Evolutionary conservation across 2,888 invertebrate genomes (phyloP), one percentile per base, ranked within the genome.

Genomic region (Lasioglossum figueresi): DNA sequence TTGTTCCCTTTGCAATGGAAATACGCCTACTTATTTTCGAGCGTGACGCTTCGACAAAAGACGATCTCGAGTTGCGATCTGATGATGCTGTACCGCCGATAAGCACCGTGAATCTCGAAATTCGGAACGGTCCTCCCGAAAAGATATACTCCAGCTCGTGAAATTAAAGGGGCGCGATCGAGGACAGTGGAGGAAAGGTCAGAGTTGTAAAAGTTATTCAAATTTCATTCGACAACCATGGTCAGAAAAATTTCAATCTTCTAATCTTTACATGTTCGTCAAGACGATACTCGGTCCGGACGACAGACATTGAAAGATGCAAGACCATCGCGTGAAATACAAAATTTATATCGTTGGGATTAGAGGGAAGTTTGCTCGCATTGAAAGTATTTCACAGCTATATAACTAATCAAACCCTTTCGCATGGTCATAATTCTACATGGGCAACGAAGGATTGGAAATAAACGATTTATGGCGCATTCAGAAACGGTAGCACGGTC

Each of bases 21-120:
- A 83, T 73, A 68, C 37, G 48, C 52, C 70, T 40, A 37, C 40
- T 84, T 82, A 77, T 81, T 84, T 78, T 84, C 70, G 43, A 81
- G 19, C 68, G 74, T 78, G 82, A 84, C 56, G 74, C 73, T 59
- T 48, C 70, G 74, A 78, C 70, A 82, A 82, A 84, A 82, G 80
- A 23, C 80, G 72, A 82, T 78, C 77, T 68, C 70, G 34, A 19
- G 59, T n/a, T 52, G 70, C 16, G 63, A 78, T 82, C 74, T 37
- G 37, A 52, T 34, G 70, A 70, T 68, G 4, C 68, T 4, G 37
- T 68, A 3, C 23, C 68, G 14, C 4, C 40, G 37, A 68, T 68
- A 68, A 68, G 6, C 34, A 23, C 2, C 66, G 66, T 10, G 66
- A 68, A 68, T n/a, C 34, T 12, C 14, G 68, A 37, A 68, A 37